Evolutionary conservation across 2,888 invertebrate genomes (phyloP), one percentile per base, ranked within the genome.

Genomic region (Saturnia japonica): DNA sequence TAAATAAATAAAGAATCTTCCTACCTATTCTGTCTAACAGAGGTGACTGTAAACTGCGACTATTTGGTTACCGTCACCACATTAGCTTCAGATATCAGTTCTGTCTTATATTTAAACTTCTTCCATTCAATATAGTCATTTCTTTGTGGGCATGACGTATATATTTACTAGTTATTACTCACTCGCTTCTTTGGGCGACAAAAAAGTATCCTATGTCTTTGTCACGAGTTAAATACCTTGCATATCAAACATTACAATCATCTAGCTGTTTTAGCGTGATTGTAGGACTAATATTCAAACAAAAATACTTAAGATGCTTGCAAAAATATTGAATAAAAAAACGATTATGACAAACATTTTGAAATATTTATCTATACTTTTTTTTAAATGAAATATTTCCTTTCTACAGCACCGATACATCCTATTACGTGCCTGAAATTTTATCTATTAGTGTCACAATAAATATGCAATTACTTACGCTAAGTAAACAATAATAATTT

Each of bases 401-500:
- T n/a, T 28, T 47, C 19, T 28, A 16, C 45, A 25, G 25, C 22
- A 54, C 22, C 22, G 22, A 22, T n/a, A 54, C 2, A 12, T 22
- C 54, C 12, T 22, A 54, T 22, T 60, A 25, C 57, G 4, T 60
- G 12, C 57, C 57, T 60, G 28, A 6, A 28, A 80, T 86, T n/a
- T 83, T 86, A 77, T 73, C 66, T 47, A 66, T 70, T 54, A 66
- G 60, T 62, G 42, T 16, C 42, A 73, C 68, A 66, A 78, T 82
- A 80, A 85, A 83, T 86, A 83, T 83, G 82, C 84, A 87, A 89
- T 91, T 88, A 88, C 78, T 78, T 77, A 84, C 91, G 90, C 91
- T 92, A 93, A 92, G 91, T 88, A 86, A 88, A 88, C 86, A 88
- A 86, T 86, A 85, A 85, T 85, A 84, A 74, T 54, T 68, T 40